Percentiles rank a stretch among this genome's conserved stretches.
Conservation (phyloP, 35 echinoderm and acorn worm species). For the Ophiothrix spiculata region DNA sequence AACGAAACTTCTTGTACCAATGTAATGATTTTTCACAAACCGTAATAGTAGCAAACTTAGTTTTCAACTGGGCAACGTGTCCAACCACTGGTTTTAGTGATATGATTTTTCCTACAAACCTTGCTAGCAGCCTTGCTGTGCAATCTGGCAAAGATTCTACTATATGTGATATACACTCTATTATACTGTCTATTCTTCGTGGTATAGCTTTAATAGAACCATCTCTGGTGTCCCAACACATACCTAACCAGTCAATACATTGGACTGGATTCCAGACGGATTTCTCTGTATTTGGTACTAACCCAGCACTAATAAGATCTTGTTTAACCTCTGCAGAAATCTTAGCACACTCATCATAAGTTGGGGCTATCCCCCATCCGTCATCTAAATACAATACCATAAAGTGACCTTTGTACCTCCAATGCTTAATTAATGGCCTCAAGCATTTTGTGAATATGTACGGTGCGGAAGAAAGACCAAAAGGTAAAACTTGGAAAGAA, state of each 20-base stretch:
- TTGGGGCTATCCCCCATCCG: slow-evolving; percentile 13
- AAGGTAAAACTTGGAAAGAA: slow-evolving; percentile 21
- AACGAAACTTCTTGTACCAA: neutral
- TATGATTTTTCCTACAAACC: slow-evolving; percentile 9
- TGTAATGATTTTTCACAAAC: neutral
- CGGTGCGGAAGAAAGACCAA: slow-evolving; percentile 19
- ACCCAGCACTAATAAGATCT: slow-evolving; percentile 13
- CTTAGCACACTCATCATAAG: neutral
- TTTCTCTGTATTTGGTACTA: slow-evolving; percentile 30
- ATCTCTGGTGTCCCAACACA: neutral
- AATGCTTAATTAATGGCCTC: slow-evolving; percentile 34
- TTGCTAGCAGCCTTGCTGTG: neutral
- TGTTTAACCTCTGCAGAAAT: slow-evolving; percentile 8
- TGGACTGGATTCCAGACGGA: slow-evolving; percentile 19
- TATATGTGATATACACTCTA: neutral
- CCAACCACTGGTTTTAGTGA: slow-evolving; percentile 9
- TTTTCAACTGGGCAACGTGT: neutral
- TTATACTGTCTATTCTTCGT: neutral
- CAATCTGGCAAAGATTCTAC: neutral
- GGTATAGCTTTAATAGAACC: neutral
- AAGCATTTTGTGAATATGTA: slow-evolving; percentile 38
- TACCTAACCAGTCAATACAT: slow-evolving; percentile 15
- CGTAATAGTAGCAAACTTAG: slow-evolving; percentile 13
- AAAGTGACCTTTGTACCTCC: slow-evolving; percentile 24
- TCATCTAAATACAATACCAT: slow-evolving; percentile 42